Conservation (phyloP, 1,140 invertebrate genomes). For the Nebria ingens region DNA sequence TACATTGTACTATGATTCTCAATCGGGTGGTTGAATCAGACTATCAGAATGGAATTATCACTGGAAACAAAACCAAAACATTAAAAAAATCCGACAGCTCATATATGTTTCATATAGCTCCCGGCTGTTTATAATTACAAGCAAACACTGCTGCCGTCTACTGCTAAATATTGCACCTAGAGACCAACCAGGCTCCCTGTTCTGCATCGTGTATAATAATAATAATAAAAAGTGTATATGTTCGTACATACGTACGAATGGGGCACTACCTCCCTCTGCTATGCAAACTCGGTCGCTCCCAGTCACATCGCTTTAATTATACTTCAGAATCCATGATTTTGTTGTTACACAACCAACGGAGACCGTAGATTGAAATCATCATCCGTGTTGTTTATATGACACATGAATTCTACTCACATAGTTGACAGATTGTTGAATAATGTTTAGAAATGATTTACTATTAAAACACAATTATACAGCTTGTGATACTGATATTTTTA, state of each 20-base stretch:
- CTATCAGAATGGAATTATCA: neutral
- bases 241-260: too few relatives aligned
- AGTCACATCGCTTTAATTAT: neutral
- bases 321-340: constrained; percentile 2
- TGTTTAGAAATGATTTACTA: neutral
- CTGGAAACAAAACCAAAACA: neutral
- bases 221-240: neutral
- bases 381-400: neutral
- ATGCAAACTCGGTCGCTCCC: neutral
- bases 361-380: neutral
- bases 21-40: too few relatives aligned
- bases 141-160: neutral
- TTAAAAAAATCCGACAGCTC: too few relatives aligned
- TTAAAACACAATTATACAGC: neutral
- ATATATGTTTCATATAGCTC: neutral
- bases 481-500: neutral
- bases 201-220: neutral
- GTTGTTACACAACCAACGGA: neutral
- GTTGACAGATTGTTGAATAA: neutral
- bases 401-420: neutral
- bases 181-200: neutral
- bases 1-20: too few relatives aligned
- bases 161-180: constrained; percentile 4
- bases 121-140: neutral
- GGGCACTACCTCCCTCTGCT: too few relatives aligned